phyloP scores from a whole-genome alignment of 2,888 invertebrate genomes.

The Stictocephala bisonia region DNA sequence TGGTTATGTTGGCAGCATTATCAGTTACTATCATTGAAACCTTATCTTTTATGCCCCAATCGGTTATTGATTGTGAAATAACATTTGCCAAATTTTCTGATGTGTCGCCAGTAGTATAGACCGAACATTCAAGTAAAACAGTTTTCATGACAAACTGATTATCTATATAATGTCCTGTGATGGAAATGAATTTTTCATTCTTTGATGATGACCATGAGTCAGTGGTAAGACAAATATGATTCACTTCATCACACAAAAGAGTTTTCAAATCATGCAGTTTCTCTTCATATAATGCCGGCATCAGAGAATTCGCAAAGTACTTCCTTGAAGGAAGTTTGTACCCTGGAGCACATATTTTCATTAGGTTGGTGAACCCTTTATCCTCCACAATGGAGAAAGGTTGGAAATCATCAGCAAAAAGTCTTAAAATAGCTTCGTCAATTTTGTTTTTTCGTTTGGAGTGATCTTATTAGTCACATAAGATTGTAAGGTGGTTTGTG shows the following conservation, averaged over 20 bases:
- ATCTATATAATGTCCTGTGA: constrained; percentile 58
- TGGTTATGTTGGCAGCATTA: constrained; percentile 51
- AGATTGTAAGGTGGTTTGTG: too few relatives aligned
- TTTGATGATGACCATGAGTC: constrained; percentile 61
- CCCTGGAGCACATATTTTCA: background rate
- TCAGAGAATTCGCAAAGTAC: constrained; percentile 26
- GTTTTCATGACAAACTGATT: constrained; percentile 57
- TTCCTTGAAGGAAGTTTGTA: constrained; percentile 30
- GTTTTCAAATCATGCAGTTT: background rate
- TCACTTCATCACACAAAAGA: background rate
- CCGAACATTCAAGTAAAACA: constrained; percentile 54
- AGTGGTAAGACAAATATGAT: constrained; percentile 58
- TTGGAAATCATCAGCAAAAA: constrained; percentile 25
- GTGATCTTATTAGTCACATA: constrained; percentile 25
- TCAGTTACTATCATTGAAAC: constrained; percentile 57
- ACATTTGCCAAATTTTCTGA: constrained; percentile 57
- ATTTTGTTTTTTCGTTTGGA: constrained; percentile 30
- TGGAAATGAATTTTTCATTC: constrained; percentile 58
- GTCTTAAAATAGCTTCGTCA: constrained; percentile 32
- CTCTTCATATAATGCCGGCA: constrained; percentile 22
- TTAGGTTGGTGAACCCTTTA: constrained; percentile 9
- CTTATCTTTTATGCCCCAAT: constrained; percentile 59
- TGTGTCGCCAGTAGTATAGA: constrained; percentile 56
- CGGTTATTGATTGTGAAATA: constrained; percentile 54
- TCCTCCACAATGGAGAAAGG: constrained; percentile 42